Base-by-base conservation (phyloP, 2,888 invertebrate species). In the Lomographa bimaculata region DNA sequence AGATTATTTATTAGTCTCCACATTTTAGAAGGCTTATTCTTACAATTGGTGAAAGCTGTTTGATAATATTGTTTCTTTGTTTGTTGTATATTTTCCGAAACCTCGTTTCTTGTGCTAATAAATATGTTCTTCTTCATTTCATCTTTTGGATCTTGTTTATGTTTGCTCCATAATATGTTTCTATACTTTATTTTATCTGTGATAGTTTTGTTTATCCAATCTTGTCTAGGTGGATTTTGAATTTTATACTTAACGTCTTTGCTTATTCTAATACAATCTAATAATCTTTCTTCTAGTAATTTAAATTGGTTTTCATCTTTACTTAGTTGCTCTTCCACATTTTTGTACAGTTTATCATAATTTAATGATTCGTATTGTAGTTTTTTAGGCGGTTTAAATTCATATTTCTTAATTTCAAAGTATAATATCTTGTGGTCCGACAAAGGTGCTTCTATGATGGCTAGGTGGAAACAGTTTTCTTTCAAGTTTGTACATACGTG, bases 141-240 rank as follows among this genome's bases (percentile, higher is more conserved):
- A 29, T 48, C 29, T 21, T 41, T 20, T 9, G 35, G 7, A 20
- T 20, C 7, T 20, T 29, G 5, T 28, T 43, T 48, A n/a, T 9
- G 3, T 39, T 30, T n/a, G 2, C 25, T 27, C 40, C 49, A 46
- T 12, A 48, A 18, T 20, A 3, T 3, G 16, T 54, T 54, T 23
- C 53, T 29, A 5, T 19, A 11, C 9, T 50, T 30, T 25, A 57
- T 51, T 4, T 16, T 4, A 1, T 30, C n/a, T 7, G 50, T 36
- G 7, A 57, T 41, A 1, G 10, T 7, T 37, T 46, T 51, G 10
- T 50, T 50, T 5, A 54, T 53, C 54, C 53, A 51, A 6, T 53
- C 43, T 7, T 36, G 6, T 16, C 7, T n/a, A 7, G 47, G 47
- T 4, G 5, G 21, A 7, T 47, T 43, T n/a, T 25, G 1, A 0